Conservation (phyloP, 2,888 invertebrate species). For the Nomada lathburiana region DNA sequence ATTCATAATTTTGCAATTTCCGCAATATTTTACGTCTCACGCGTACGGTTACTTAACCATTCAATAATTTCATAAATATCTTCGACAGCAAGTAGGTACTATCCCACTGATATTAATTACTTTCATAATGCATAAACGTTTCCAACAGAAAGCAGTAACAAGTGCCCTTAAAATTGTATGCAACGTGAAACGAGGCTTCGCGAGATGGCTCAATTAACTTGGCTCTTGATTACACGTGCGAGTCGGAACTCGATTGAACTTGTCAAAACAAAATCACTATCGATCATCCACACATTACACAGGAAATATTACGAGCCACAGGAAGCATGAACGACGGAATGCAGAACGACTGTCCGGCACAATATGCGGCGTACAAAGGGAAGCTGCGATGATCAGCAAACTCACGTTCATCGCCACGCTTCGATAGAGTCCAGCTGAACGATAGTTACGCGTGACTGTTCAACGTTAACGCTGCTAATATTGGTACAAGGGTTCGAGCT, state of each 20-base stretch:
- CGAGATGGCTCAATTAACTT: constrained; percentile 53
- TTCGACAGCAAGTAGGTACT: too few species aligned
- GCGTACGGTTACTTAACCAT: too few species aligned
- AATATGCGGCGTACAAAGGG: constrained; percentile 52
- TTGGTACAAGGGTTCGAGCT: neutral
- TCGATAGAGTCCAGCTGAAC: constrained; percentile 43
- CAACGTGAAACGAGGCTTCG: constrained; percentile 1
- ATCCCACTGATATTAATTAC: too few species aligned
- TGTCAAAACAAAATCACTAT: constrained; percentile 62
- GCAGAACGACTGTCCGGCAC: constrained; percentile 43
- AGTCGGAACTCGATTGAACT: constrained; percentile 55
- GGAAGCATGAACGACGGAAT: constrained; percentile 20
- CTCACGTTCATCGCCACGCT: constrained; percentile 46
- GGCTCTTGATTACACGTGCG: constrained; percentile 42
- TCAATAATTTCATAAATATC: too few species aligned
- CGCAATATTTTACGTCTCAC: too few species aligned
- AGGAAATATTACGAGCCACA: constrained; percentile 23
- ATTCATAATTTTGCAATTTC: too few species aligned
- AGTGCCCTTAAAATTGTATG: constrained; percentile 8
- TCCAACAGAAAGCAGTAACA: neutral
- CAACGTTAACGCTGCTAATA: constrained; percentile 35
- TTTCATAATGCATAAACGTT: too few species aligned
- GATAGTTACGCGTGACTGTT: constrained; percentile 43
- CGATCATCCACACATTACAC: constrained; percentile 56
- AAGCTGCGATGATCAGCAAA: constrained; percentile 41